A percentile compares a stretch with the other conserved stretches of the same genome.
phyloP scores from a whole-genome alignment of 2,888 invertebrate species.

The Drosophila affinis region DNA sequence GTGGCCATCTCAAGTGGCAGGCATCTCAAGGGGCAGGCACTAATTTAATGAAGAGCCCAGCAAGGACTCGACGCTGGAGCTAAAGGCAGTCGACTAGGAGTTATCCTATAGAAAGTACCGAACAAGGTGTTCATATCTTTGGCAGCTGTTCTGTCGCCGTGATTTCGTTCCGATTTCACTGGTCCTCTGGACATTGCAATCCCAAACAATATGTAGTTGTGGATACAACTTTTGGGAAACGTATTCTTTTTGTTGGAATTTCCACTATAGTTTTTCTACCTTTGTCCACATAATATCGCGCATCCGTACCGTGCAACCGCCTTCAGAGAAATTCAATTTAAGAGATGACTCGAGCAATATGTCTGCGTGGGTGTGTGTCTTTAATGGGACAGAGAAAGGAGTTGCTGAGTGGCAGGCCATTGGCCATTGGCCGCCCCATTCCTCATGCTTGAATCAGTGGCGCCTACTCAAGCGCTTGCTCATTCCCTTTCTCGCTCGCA shows the following conservation, averaged over 20 bases:
- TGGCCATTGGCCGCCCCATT: constrained; percentile 8
- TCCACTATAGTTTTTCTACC: neutral
- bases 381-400: neutral
- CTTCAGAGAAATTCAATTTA: constrained; percentile 13
- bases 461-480: too few relatives aligned
- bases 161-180: too few relatives aligned
- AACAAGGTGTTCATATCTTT: neutral
- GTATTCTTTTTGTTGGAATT: neutral
- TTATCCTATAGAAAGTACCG: neutral
- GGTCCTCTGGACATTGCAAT: neutral
- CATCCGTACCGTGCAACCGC: constrained; percentile 10
- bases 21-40: neutral
- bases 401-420: neutral
- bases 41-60: constrained; percentile 36
- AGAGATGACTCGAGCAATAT: constrained; percentile 4
- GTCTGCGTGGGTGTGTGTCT: neutral
- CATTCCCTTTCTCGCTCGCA: too few relatives aligned
- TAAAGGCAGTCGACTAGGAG: constrained; percentile 9
- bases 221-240: neutral
- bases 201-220: neutral
- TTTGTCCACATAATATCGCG: neutral
- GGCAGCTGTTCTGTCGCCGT: constrained; percentile 14
- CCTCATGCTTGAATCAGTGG: constrained; percentile 14
- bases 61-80: neutral
- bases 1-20: too few relatives aligned